Conservation (phyloP, 30 jellyfish, hydroid and myxozoan species). For the Turritopsis rubra region DNA sequence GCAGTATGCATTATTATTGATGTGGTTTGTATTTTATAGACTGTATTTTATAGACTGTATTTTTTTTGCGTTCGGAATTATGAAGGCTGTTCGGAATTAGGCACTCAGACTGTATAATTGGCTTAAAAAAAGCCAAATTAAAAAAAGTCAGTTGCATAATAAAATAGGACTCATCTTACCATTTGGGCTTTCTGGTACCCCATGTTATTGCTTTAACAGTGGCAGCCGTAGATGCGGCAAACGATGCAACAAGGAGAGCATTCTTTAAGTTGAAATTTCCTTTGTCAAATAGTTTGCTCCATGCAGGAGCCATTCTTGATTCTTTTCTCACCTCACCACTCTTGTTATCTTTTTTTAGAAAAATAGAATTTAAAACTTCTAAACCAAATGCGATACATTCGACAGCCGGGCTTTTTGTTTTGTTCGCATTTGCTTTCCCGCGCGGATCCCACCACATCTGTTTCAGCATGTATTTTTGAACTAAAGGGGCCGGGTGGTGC, state of each 20-base stretch:
- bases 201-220: slow-evolving; percentile 80
- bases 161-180: slow-evolving; percentile 40
- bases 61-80: too few species aligned
- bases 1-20: too few species aligned
- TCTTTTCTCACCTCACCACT: not conserved
- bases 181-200: slow-evolving; percentile 30
- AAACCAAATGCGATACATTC: not conserved
- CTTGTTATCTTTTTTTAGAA: not conserved
- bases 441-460: too few species aligned
- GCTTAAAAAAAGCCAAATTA: too few species aligned
- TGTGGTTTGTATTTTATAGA: too few species aligned
- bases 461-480: too few species aligned
- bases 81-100: too few species aligned
- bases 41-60: too few species aligned
- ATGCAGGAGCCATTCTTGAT: slow-evolving; percentile 75
- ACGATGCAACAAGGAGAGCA: slow-evolving; percentile 50
- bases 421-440: not conserved
- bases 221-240: slow-evolving; percentile 64
- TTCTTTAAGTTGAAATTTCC: slow-evolving; percentile 47
- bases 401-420: too few species aligned
- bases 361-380: not conserved
- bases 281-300: slow-evolving; percentile 66
- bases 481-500: too few species aligned
- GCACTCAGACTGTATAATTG: too few species aligned
- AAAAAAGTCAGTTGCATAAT: too few species aligned